Evolutionary conservation across 2,113 vertebrate species (phyloP).

Genomic region (Odontophorus gujanensis): DNA sequence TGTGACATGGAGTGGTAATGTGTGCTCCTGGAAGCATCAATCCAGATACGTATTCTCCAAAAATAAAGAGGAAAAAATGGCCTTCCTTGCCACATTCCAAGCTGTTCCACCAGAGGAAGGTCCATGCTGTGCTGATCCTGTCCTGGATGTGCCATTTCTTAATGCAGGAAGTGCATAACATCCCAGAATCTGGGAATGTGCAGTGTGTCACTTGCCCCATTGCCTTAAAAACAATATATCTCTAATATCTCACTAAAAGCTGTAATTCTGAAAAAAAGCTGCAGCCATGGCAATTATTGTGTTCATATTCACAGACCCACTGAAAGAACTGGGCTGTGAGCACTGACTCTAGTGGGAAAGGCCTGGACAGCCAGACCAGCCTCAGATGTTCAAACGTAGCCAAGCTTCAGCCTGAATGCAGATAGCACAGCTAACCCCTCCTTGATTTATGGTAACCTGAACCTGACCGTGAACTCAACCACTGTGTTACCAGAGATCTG

Average conservation of each 20-base stretch:
- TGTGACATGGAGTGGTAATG: background rate
- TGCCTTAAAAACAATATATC: constrained; percentile 16
- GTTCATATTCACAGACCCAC: background rate
- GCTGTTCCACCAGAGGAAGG: background rate
- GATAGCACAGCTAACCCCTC: background rate
- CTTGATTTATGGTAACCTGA: background rate
- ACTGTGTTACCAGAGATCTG: background rate
- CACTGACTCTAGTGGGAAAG: background rate
- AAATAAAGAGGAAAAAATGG: background rate
- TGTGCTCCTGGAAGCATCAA: background rate
- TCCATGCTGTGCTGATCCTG: background rate
- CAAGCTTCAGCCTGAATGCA: background rate
- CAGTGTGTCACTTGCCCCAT: background rate
- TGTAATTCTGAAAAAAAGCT: background rate
- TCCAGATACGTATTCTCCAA: background rate
- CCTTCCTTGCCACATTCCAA: background rate
- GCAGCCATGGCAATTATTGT: background rate
- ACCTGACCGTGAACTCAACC: background rate
- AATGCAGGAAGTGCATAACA: background rate
- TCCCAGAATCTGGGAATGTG: background rate
- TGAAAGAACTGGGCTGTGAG: background rate
- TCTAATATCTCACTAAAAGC: background rate
- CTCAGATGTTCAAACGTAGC: background rate
- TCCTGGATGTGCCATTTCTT: background rate
- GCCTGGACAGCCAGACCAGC: background rate